These are phyloP conservation scores for Lycopodina hypogea DNA, from an alignment of 37 sponge, comb jelly and placozoan genomes.

Conservation along the genomic window DNA sequence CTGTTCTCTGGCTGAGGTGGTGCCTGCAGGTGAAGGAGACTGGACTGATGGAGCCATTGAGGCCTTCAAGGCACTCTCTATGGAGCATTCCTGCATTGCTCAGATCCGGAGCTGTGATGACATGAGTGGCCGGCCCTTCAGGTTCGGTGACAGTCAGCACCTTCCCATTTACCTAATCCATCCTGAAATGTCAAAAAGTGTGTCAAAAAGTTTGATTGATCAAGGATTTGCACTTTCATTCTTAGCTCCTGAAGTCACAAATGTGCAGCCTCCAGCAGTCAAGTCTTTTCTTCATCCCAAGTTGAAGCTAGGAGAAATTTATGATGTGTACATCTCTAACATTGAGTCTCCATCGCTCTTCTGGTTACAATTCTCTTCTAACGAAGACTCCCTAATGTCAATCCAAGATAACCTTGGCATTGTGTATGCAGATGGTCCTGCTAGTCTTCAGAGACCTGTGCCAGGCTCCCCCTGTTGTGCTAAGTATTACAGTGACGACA, in stretches of 20 bases:
- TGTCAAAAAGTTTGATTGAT: neutral
- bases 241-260: neutral
- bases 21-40: neutral
- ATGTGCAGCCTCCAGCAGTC: neutral
- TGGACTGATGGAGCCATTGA: conserved; percentile 26
- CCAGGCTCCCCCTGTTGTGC: conserved; percentile 45
- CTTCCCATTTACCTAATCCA: conserved; percentile 11
- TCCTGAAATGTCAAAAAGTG: neutral
- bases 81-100: conserved; percentile 13
- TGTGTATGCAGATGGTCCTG: neutral
- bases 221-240: neutral
- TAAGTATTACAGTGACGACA: conserved; percentile 36
- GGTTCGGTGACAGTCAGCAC: conserved; percentile 1
- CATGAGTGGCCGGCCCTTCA: neutral
- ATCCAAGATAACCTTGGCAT: conserved; percentile 12
- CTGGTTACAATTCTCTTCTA: conserved; percentile 54
- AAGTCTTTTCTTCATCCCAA: neutral
- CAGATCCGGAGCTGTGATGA: conserved; percentile 2
- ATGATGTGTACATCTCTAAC: conserved; percentile 37
- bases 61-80: conserved; percentile 7
- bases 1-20: conserved; percentile 34
- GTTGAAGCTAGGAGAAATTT: neutral
- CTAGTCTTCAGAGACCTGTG: neutral
- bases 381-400: conserved; percentile 14
- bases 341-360: conserved; percentile 40